These are phyloP conservation scores for Baryphthengus martii DNA, from an alignment of 2,113 vertebrate genomes.

Conservation along the genomic window DNA sequence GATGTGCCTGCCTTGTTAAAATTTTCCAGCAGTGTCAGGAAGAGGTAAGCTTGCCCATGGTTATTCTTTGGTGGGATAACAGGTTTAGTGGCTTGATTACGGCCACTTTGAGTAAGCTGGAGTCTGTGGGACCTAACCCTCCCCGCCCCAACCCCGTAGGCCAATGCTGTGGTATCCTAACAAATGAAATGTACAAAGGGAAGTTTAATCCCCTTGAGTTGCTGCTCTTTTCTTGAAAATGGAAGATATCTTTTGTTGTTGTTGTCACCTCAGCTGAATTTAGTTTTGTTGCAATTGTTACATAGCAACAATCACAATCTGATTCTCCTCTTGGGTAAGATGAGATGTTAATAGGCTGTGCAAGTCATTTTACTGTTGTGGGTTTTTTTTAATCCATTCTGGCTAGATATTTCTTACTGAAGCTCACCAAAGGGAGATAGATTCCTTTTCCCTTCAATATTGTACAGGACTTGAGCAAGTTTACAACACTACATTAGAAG, in stretches of 20 bases:
- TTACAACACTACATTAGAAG: not conserved
- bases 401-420: not conserved
- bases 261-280: not conserved
- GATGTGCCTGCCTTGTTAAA: not conserved
- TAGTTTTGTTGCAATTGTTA: not conserved
- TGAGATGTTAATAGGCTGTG: not conserved
- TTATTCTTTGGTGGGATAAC: not conserved
- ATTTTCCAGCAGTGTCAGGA: not conserved
- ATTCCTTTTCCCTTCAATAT: not conserved
- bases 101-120: not conserved
- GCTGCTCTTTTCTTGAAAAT: not conserved
- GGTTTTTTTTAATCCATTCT: not conserved
- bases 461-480: not conserved
- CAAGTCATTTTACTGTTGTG: not conserved
- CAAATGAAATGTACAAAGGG: not conserved
- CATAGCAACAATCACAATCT: not conserved
- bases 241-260: not conserved
- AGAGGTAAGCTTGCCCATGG: not conserved
- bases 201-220: not conserved
- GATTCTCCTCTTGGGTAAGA: not conserved
- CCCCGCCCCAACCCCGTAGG: rapidly evolving
- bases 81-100: not conserved
- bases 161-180: not conserved
- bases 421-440: not conserved
- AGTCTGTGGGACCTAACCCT: not conserved